These are phyloP conservation scores for Tinea semifulvella DNA, from an alignment of 2,888 invertebrate species.

Conservation along the genomic window DNA sequence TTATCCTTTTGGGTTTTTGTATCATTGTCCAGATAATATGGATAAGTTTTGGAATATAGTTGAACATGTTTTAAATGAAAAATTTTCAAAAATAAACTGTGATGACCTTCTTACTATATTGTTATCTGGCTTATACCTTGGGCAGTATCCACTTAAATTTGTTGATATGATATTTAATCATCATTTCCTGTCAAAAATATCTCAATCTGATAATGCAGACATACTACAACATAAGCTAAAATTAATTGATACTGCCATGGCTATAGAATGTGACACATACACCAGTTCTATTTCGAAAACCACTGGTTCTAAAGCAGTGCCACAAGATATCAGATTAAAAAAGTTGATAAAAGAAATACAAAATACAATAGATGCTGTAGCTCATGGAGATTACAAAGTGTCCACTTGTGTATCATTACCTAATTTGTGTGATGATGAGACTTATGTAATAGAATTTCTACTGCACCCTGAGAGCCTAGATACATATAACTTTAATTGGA, in stretches of 20 bases:
- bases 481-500: conserved; percentile 50
- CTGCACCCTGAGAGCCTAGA: conserved; percentile 56
- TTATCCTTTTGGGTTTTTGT: conserved; percentile 69
- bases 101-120: conserved; percentile 69
- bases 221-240: conserved; percentile 59
- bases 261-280: conserved; percentile 69
- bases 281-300: conserved; percentile 57
- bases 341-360: conserved; percentile 55
- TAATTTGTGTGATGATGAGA: conserved; percentile 61
- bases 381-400: conserved; percentile 51
- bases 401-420: conserved; percentile 62
- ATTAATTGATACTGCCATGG: conserved; percentile 71
- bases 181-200: conserved; percentile 68
- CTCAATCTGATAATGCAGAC: conserved; percentile 36
- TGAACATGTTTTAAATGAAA: conserved; percentile 60
- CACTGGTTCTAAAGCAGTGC: conserved; percentile 35
- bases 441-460: conserved; percentile 69
- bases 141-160: conserved; percentile 69
- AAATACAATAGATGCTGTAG: conserved; percentile 43
- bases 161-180: conserved; percentile 67
- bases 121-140: conserved; percentile 70
- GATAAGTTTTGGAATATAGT: conserved; percentile 64
- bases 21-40: conserved; percentile 59
- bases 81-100: conserved; percentile 64
- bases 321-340: conserved; percentile 22